Base-by-base conservation (phyloP, 2,888 invertebrate genomes). In the Trachelus stipa region DNA sequence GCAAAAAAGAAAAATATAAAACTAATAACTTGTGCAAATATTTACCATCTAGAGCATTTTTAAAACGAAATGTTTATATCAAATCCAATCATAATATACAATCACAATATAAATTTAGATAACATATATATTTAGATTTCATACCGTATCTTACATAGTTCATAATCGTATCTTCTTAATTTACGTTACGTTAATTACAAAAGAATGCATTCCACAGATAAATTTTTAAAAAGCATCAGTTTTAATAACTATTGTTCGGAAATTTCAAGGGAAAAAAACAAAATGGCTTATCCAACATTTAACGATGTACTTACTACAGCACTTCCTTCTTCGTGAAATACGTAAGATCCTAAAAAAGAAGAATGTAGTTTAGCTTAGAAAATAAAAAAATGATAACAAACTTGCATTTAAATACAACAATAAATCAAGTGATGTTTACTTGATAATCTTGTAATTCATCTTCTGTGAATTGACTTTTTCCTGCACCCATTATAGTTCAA, bases 321-420 rank as follows among this genome's bases (percentile, higher is more conserved):
- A 98, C 97, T 94, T 98, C 98, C 88, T 97, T 97, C 89, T 97
- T 97, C 1, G 97, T 97, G 90, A 98, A 98, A 92, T 97, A 98
- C 31, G 98, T 98, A 82, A 98, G 94, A 92, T 98, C 98, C 97
- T 97, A 92, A 75, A 94, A 93, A 93, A 81, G 83, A 85, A 80
- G 84, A 30, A 78, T 31, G 33, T 23, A 69, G 40, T 76, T 73
- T 73, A 37, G 40, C 6, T 23, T 68, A 12, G 31, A 31, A 31
- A 33, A 40, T 37, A 56, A 12, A 69, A 6, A 35, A 34, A 75
- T 1, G 34, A 75, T n/a, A 31, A 84, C 76, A 79, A 80, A 80
- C 75, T 77, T 75, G 75, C 77, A 35, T 73, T 40, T 74, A 77
- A 34, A 71, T 71, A 34, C 33, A 71, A 33, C 71, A 71, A 71